Evolutionary conservation across 2,797 vertebrate genomes (phyloP).

Genomic region (Ciconia nigra): DNA sequence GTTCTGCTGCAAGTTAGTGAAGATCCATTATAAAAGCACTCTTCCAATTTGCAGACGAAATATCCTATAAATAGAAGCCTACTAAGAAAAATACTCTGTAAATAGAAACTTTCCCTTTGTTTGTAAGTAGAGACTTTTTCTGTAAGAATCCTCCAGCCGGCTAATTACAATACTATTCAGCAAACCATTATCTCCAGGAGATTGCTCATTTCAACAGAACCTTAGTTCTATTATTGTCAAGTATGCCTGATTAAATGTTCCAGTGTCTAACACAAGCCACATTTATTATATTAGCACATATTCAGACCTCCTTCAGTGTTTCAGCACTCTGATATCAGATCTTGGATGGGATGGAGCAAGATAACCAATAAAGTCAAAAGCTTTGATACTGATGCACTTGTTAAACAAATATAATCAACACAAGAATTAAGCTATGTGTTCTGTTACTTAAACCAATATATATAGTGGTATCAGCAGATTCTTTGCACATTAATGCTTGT

Average conservation of each 20-base stretch:
- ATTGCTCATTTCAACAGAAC: neutral
- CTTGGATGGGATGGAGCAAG: neutral
- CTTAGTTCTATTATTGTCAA: neutral
- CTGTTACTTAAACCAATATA: neutral
- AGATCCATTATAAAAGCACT: neutral
- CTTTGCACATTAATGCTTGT: neutral
- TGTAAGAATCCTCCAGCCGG: neutral
- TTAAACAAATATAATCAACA: neutral
- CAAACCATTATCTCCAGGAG: constrained; percentile 7
- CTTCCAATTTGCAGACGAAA: neutral
- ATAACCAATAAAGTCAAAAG: neutral
- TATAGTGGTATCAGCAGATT: neutral
- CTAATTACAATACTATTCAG: neutral
- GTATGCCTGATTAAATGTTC: neutral
- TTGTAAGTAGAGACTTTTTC: neutral
- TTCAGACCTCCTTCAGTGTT: neutral
- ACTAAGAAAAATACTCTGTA: neutral
- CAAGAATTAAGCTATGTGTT: neutral
- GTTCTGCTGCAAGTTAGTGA: neutral
- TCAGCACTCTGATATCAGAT: neutral
- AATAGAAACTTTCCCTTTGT: neutral
- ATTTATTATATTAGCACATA: neutral
- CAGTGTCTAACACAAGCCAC: neutral
- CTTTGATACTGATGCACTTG: neutral
- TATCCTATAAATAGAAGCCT: neutral